Base-by-base conservation (phyloP, 2,113 vertebrate genomes). In the Fulmarus glacialis region DNA sequence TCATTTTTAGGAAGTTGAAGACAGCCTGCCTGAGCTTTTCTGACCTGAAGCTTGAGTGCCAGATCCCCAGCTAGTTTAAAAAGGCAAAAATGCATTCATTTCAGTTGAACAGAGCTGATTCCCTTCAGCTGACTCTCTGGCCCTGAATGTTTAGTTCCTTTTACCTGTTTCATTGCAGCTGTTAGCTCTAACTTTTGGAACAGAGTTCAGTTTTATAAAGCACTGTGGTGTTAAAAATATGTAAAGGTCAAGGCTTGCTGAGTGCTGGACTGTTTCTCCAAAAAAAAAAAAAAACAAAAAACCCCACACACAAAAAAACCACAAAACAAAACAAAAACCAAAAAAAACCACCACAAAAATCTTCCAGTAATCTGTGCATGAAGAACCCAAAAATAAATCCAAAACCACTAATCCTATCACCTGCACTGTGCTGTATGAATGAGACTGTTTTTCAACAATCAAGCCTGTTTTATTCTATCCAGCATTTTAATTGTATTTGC, bases 171-270 rank as follows among this genome's bases (percentile, higher is more conserved):
- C 38, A 16, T 70, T 86, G 16, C 82, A 87, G 71, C 71, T 73
- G 12, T 63, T 79, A 45, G 30, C 38, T 58, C 12, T 48, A n/a
- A 38, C 34, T 82, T 92, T 59, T 86, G 79, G 67, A 93, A 23
- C 26, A 43, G 32, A 77, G 32, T 45, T 77, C 52, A 8, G 47
- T 80, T 72, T 90, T 97, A 50, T 73, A 62, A 92, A 92, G 63
- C 32, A 29, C 75, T 47, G 21, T 66, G 32, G 15, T 18, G 4
- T 62, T 88, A 90, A 71, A 92, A 90, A 90, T 50, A 27, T 16
- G 13, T 79, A 83, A 95, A 94, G 90, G 88, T 92, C 88, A 92
- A 58, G 67, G 73, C 82, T 91, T 97, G 90, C 78, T 72, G 86
- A 91, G 71, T 83, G 64, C 82, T 90, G 58, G 38, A 40, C 64